Evolutionary conservation across 2,888 invertebrate species (phyloP).

Genomic region (Conomelus anceps): DNA sequence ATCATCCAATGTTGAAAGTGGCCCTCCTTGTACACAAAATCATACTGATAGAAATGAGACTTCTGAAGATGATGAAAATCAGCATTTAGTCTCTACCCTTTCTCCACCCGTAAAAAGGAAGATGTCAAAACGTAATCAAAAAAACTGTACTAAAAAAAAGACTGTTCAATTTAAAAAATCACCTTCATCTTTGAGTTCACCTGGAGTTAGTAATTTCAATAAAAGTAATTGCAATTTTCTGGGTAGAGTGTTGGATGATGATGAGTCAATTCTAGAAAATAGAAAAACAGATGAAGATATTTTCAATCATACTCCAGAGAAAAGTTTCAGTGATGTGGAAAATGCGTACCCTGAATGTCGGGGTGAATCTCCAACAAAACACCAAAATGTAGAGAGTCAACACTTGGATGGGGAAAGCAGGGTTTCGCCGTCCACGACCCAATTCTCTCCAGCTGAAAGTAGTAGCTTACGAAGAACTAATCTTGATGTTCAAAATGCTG

Average conservation of each 20-base stretch:
- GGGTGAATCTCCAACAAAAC: background rate
- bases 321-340: background rate
- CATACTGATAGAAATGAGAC: background rate
- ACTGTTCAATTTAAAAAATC: background rate
- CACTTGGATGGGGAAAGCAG: background rate
- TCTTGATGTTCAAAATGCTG: background rate
- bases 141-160: background rate
- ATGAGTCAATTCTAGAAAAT: background rate
- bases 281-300: background rate
- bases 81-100: background rate
- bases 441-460: background rate
- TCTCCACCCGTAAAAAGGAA: background rate
- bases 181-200: background rate
- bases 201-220: background rate
- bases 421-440: background rate
- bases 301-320: no score
- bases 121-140: background rate
- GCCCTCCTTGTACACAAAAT: background rate
- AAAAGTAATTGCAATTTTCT: background rate
- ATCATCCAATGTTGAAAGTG: background rate
- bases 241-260: background rate
- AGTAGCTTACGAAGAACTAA: background rate
- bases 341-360: background rate
- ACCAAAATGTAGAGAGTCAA: background rate
- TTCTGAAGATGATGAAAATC: background rate